phyloP scores from a whole-genome alignment of 2,113 vertebrate species.

The Cyprinodon variegatus region DNA sequence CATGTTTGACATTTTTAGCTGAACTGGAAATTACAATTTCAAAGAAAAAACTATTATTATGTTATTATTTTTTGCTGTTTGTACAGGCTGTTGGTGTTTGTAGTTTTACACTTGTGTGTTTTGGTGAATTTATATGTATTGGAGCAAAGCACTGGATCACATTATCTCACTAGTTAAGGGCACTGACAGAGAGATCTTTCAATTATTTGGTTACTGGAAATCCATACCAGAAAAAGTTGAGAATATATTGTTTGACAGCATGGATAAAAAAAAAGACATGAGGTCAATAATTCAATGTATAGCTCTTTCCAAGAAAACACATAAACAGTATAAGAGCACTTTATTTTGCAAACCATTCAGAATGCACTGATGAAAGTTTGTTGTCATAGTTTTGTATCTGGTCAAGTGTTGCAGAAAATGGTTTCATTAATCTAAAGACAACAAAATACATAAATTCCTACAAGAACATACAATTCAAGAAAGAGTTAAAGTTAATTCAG shows the following conservation, averaged over 20 bases:
- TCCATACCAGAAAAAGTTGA: neutral
- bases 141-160: constrained; percentile 21
- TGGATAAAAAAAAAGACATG: neutral
- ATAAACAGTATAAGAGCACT: constrained; percentile 13
- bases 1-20: neutral
- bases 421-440: neutral
- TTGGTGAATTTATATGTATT: neutral
- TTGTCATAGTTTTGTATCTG: neutral
- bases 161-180: constrained; percentile 6
- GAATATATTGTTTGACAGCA: neutral
- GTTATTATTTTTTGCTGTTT: constrained; percentile 35
- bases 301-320: constrained; percentile 6
- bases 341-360: constrained; percentile 5
- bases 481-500: neutral
- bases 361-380: constrained; percentile 6
- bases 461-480: neutral
- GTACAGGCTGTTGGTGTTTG: constrained; percentile 43
- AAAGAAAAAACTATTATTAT: neutral
- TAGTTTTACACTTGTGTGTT: constrained; percentile 15
- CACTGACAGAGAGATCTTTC: neutral
- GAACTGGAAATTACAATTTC: neutral
- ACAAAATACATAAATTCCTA: neutral
- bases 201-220: neutral
- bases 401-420: neutral
- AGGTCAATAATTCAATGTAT: neutral